Evolutionary conservation across 2,113 vertebrate species (phyloP), one percentile per base, ranked within the genome.

Genomic region (Spea multiplicata): DNA sequence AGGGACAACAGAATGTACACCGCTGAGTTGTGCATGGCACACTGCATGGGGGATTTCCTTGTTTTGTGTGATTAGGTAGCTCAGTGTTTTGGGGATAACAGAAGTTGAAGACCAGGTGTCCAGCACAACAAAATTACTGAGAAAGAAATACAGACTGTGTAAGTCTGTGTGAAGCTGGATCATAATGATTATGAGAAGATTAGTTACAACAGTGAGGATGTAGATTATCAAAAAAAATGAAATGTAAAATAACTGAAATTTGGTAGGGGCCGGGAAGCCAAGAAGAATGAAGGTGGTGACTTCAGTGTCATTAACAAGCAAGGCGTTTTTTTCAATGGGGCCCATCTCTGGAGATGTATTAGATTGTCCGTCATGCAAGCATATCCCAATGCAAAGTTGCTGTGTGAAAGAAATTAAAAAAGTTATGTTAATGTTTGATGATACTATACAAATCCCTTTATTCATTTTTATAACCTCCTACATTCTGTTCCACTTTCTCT

Each of bases 121-220:
- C 16, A 87, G 55, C 9, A 88, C 44, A 7, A 81, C 79, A 50
- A 87, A 81, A 44, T 83, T 84, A 44, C 82, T 75, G 14, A 81
- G 64, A 55, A 85, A 86, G 57, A 83, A 86, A 74, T 86, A 82
- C 78, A 82, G 81, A 0, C 16, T 83, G 7, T 83, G 75, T 3
- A 83, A 78, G 30, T 46, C 49, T n/a, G 67, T 4, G n/a, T 84
- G 71, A 0, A 71, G 2, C 6, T 75, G 6, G 44, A 87, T 47
- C 8, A 5, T 30, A 44, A 62, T 3, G 0, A 83, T 83, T 14
- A 84, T 80, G 74, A 82, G 61, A 3, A 17, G 49, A 61, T 85
- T 88, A 49, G 78, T 75, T 10, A 76, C 1, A 53, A 86, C 75
- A 48, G 76, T 68, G 0, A 82, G 47, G 61, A 82, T 81, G 68